Base-by-base conservation (phyloP, 2,113 vertebrate genomes). In the Ptilorrhoa leucosticta region DNA sequence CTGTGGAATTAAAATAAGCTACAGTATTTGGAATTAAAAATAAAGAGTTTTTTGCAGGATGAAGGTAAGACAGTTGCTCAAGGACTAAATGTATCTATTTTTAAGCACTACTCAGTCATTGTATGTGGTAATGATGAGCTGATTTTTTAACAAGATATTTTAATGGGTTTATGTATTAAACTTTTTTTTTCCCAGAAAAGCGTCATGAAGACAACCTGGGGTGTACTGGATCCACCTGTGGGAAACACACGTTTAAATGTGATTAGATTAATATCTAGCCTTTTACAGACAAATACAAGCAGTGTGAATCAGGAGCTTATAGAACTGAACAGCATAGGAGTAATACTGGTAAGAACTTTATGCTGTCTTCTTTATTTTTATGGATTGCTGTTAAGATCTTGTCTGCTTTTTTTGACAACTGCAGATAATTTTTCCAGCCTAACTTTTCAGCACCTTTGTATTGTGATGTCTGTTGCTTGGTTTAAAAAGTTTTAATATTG, bases 171-270 rank as follows among this genome's bases (percentile, higher is more conserved):
- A 17, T 40, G 10, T 39, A 13, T 24, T n/a, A 27, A 39, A 44
- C 6, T 27, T 21, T n/a, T 63, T 90, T 83, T 88, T 81, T 94
- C 92, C 37, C 96, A 99, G 99, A 99, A 99, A 95, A 99, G 98
- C 44, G 92, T 99, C 69, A 98, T 99, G 99, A 99, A 99, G 97
- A 99, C 99, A 23, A 99, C 99, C 0, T 99, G 99, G 99, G 99
- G 99, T 13, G 97, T 99, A 56, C 97, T 99, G 97, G 99, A 99
- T 89, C 99, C 99, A 57, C 99, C 99, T 6, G 99, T 99, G 95
- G 99, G 99, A 35, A 99, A 99, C 87, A 99, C 99, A 1, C 98
- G 99, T 42, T 97, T 99, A 94, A 99, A 99, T 82, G 99, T 99
- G 87, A 99, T 99, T 88, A 97, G 99, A 92, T 97, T 99, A 95